These are phyloP conservation scores for Dolichallabes microphthalmus DNA, from an alignment of 2,113 vertebrate genomes.

Conservation along the genomic window DNA sequence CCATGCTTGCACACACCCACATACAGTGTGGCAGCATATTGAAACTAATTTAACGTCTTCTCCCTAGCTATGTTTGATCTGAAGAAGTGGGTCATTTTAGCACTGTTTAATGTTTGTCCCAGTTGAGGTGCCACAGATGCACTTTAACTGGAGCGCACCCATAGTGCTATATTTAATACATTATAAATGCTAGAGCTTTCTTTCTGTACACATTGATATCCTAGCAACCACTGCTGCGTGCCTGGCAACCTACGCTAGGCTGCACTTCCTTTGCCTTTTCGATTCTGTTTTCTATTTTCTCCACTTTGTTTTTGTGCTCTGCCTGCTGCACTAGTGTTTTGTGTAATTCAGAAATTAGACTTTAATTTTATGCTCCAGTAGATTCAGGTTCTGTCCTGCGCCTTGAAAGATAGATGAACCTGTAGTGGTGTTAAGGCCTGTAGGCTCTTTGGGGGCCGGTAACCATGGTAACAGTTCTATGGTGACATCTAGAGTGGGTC, in stretches of 20 bases:
- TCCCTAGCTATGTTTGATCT: not conserved
- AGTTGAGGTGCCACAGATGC: not conserved
- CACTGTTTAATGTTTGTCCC: not conserved
- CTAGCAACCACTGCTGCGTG: conserved; percentile 27
- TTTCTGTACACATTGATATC: conserved; percentile 22
- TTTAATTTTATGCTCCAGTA: conserved; percentile 16
- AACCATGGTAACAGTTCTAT: conserved; percentile 70
- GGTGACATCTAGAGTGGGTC: conserved; percentile 67
- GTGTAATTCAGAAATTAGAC: conserved; percentile 16
- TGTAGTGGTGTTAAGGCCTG: conserved; percentile 59
- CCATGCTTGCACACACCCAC: conserved; percentile 45
- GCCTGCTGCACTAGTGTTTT: not conserved
- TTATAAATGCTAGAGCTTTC: not conserved
- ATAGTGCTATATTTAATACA: not conserved
- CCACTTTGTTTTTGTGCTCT: not conserved
- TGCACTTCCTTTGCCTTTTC: not conserved
- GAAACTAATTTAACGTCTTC: not conserved
- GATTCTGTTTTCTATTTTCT: not conserved
- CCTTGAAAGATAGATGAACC: conserved; percentile 45
- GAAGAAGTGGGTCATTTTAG: not conserved
- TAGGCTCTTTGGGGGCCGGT: conserved; percentile 70
- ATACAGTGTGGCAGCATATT: not conserved
- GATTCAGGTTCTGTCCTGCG: conserved; percentile 3
- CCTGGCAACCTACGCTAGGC: not conserved
- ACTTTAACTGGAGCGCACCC: not conserved